These are phyloP conservation scores for Andrena bicolor DNA, from an alignment of 2,888 invertebrate species.

Conservation along the genomic window DNA sequence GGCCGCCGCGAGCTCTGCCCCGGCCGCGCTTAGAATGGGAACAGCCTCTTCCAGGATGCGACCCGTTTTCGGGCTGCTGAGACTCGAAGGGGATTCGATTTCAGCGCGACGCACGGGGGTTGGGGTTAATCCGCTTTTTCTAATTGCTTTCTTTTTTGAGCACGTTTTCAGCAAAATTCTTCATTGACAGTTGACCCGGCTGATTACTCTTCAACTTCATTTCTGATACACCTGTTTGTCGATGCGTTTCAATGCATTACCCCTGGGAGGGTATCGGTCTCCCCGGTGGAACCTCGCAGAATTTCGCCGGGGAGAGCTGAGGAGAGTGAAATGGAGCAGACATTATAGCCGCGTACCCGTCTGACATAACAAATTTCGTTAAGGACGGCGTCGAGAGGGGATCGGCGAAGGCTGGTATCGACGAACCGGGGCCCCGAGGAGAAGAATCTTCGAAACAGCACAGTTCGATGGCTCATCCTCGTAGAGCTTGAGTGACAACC, in stretches of 20 bases:
- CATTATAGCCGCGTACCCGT: neutral
- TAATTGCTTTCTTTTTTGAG: too few species aligned
- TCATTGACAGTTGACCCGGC: too few species aligned
- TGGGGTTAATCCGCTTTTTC: too few species aligned
- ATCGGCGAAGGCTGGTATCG: conserved; percentile 33
- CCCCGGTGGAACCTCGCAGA: too few species aligned
- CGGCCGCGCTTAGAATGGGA: neutral
- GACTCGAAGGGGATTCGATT: conserved; percentile 3
- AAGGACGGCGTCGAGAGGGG: too few species aligned
- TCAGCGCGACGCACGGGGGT: neutral
- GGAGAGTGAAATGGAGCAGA: neutral
- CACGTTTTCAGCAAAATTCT: too few species aligned
- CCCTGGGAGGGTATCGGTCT: too few species aligned
- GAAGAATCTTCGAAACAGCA: conserved; percentile 66
- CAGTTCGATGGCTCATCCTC: conserved; percentile 80
- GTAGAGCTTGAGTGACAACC: conserved; percentile 82
- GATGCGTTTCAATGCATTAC: too few species aligned
- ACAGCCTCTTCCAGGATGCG: conserved; percentile 35
- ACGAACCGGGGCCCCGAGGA: conserved; percentile 34
- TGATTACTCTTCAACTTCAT: too few species aligned
- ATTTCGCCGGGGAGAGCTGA: too few species aligned
- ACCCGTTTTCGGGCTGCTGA: neutral
- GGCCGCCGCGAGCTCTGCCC: conserved; percentile 30
- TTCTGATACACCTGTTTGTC: too few species aligned
- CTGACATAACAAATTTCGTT: neutral